These are phyloP conservation scores for Octodonta nipae DNA, from an alignment of 2,888 invertebrate species.

Conservation along the genomic window DNA sequence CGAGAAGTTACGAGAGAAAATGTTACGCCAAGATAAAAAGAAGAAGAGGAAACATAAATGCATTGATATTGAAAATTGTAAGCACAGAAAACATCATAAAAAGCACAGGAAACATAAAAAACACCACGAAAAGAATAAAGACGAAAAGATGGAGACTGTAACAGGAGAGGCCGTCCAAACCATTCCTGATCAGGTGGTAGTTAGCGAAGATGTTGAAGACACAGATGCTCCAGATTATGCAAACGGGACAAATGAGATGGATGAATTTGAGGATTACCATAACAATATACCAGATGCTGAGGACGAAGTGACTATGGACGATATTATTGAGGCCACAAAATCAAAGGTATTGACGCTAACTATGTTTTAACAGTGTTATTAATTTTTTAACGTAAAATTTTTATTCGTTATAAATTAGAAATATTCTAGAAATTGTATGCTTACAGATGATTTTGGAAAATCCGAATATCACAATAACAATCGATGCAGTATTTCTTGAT, in stretches of 20 bases:
- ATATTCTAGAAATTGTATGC: too few species aligned
- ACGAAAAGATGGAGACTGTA: constrained; percentile 17
- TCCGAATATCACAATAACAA: too few species aligned
- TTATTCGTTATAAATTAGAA: too few species aligned
- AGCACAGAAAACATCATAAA: constrained; percentile 63
- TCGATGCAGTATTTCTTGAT: too few species aligned
- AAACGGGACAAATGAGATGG: constrained; percentile 3
- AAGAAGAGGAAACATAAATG: constrained; percentile 58
- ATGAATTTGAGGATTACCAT: constrained; percentile 10
- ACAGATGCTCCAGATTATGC: background rate
- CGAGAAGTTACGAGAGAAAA: constrained; percentile 52
- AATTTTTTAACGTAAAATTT: constrained; percentile 5
- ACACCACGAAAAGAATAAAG: constrained; percentile 46
- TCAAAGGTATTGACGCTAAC: constrained; percentile 23
- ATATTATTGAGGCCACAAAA: constrained; percentile 26
- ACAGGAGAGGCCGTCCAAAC: constrained; percentile 5
- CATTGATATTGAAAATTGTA: constrained; percentile 55
- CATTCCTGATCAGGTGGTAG: constrained; percentile 5
- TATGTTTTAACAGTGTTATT: background rate
- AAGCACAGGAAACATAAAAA: constrained; percentile 67
- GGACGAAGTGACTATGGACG: constrained; percentile 32
- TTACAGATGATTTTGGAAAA: too few species aligned
- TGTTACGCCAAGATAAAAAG: constrained; percentile 27
- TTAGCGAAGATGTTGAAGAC: constrained; percentile 9
- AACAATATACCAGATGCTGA: constrained; percentile 26